Conservation (phyloP, 2,113 vertebrate genomes). For the Ictalurus punctatus region DNA sequence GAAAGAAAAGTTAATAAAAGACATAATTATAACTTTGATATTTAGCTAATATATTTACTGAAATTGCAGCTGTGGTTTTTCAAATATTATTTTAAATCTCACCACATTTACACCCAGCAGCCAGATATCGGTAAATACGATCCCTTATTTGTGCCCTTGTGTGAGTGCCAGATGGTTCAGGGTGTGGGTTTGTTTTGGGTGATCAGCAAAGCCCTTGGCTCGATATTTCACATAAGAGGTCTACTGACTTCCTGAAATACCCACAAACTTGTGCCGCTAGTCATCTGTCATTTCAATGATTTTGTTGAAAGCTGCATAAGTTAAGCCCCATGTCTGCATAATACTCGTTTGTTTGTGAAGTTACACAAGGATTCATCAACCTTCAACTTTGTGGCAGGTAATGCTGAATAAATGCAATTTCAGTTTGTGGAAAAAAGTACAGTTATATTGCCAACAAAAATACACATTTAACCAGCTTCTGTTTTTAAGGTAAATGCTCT, state of each 20-base stretch:
- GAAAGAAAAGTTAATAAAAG: not conserved
- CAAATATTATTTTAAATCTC: constrained; percentile 28
- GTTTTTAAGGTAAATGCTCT: constrained; percentile 35
- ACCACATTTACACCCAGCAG: constrained; percentile 49
- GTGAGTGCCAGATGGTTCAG: constrained; percentile 66
- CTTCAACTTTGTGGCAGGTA: constrained; percentile 58
- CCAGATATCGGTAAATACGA: constrained; percentile 74
- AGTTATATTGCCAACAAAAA: constrained; percentile 42
- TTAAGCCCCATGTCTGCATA: constrained; percentile 63
- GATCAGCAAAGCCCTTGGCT: constrained; percentile 64
- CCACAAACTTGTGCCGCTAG: constrained; percentile 66
- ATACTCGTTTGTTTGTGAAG: constrained; percentile 68
- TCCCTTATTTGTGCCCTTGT: constrained; percentile 71
- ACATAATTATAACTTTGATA: not conserved
- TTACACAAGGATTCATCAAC: constrained; percentile 66
- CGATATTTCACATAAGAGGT: constrained; percentile 67
- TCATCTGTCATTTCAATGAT: constrained; percentile 69
- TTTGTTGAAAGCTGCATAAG: constrained; percentile 71
- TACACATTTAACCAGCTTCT: constrained; percentile 22
- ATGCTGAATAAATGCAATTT: constrained; percentile 50
- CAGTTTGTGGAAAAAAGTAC: constrained; percentile 25
- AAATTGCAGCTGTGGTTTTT: constrained; percentile 14
- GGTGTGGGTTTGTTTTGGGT: constrained; percentile 76
- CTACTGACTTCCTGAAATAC: constrained; percentile 70
- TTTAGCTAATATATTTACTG: constrained; percentile 7